Evolutionary conservation across 2,113 vertebrate species (phyloP), one percentile per base, ranked within the genome.

Genomic region (Mesembrinibis cayennensis): DNA sequence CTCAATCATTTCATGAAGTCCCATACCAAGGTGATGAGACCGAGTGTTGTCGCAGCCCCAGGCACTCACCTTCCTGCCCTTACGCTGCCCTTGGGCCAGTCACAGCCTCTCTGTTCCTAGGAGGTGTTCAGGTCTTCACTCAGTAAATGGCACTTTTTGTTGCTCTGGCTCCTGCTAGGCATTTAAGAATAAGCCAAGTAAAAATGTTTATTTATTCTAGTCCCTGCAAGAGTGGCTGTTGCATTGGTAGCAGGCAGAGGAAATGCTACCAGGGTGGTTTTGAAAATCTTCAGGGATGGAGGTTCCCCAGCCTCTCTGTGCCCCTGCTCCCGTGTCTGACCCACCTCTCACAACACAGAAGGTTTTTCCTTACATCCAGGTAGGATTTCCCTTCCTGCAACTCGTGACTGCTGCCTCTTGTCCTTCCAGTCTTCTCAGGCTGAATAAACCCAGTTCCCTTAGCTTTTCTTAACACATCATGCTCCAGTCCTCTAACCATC

Each of bases 21-120:
- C 90, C 91, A 89, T 94, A 92, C 84, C 92, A 89, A 87, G 62
- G 38, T 42, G 87, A 94, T 94, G 80, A 96, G 84, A 71, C 42
- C 0, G 0, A 91, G 44, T 25, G 78, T 67, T 82, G 74, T 63
- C 3, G 3, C 65, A 94, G 90, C 90, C 82, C 50, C 65, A 87
- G 96, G 95, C 90, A 58, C 12, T 88, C 67, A 72, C 79, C 86
- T 74, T 90, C 79, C 71, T 84, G 93, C 50, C 77, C 56, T 93
- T 76, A 61, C 1, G 3, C 34, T 69, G 67, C 55, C 61, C 87
- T 29, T 32, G 61, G 91, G 50, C 73, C 45, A 62, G 71, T 80
- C 81, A 42, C 71, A 65, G 69, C 4, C 2, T 53, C 49, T 90
- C 61, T 83, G 21, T n/a, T 83, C 59, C 67, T 72, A 55, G 62